Evolutionary conservation across 2,888 invertebrate species (phyloP), one percentile per base, ranked within the genome.

Genomic region (Andrena chrysosceles): DNA sequence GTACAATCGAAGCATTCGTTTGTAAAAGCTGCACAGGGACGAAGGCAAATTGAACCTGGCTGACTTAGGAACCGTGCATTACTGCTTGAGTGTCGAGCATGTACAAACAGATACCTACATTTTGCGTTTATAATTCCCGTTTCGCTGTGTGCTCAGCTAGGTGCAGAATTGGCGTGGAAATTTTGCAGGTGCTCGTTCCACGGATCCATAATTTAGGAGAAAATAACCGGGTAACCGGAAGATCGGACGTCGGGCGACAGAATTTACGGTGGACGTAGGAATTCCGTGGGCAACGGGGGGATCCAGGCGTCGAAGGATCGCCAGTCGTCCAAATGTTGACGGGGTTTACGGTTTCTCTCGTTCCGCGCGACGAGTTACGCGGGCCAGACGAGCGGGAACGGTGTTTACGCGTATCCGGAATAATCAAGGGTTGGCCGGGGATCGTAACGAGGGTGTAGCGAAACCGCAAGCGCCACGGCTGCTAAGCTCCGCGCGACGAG

Each of bases 361-460:
- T 77, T 77, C 59, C 77, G 56, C 81, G 79, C 42, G 74, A 74
- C 66, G 72, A 75, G 70, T 72, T 72, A 75, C 29, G 76, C 26
- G 64, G 64, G 5, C 26, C 60, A 67, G 66, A 60, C 31, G 59
- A 66, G 52, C 63, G 63, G 75, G 72, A 60, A 20, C 48, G 69
- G 64, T 89, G 89, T 89, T 89, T 88, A 89, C 87, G 86, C 81
- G 85, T 83, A 85, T 88, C 83, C 69, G 77, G 86, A 88, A 89
- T 90, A 90, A 90, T 90, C 89, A 90, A 82, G 86, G 84, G 69
- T 48, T 75, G 74, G 76, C 35, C 75, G 72, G 73, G 85, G 82
- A 79, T 82, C 68, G 86, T 89, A 89, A 89, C 89, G 85, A 90
- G 89, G 89, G 81, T 89, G 89, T 88, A 78, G 84, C 86, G 77